Base-by-base conservation (phyloP, 2,888 invertebrate species). In the Poecilobothrus nobilitatus region DNA sequence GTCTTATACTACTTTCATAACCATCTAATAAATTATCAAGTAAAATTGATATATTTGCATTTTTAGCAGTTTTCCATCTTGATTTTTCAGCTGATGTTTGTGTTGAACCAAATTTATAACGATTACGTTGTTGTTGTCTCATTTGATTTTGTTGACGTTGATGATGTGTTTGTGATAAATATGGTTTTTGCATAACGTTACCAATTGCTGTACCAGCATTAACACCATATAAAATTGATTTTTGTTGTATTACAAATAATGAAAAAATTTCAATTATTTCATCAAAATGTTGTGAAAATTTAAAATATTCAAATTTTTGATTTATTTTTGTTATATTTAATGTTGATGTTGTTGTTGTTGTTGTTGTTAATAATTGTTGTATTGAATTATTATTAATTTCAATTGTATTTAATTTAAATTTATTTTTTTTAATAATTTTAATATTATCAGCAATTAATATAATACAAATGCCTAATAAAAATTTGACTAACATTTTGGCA, bases 1-100 rank as follows among this genome's bases (percentile, higher is more conserved):
- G 92, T 68, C 92, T 83, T 62, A 92, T 85, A 76, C 90, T 89
- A 80, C 91, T 91, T 81, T 92, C 92, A 81, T 93, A 93, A 69
- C 91, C 90, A 70, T 87, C 83, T 68, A 92, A 85, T 70, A 92
- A 83, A 81, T 88, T 89, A 80, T 92, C 90, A 76, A 92, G 79
- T 66, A 92, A 83, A 68, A 87, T 85, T 21, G 91, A 90, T 74
- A 91, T 89, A 79, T 91, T 90, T 73, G 86, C 85, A 82, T 89
- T 89, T 79, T 88, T 87, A 78, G 83, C 83, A 71, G 82, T 37
- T 65, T 65, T 65, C 65, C 65, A 65, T 37, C 33, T 34, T 65
- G 65, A 53, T 53, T 53, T 53, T 53, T 53, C 53, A 18, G 18
- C n/a, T 18, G 53, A 53, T 18, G 53, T 12, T 53, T 15, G n/a